Evolutionary conservation across 1,140 invertebrate genomes (phyloP), one percentile per base, ranked within the genome.

Genomic region (Hyposmocoma kahamanoa): DNA sequence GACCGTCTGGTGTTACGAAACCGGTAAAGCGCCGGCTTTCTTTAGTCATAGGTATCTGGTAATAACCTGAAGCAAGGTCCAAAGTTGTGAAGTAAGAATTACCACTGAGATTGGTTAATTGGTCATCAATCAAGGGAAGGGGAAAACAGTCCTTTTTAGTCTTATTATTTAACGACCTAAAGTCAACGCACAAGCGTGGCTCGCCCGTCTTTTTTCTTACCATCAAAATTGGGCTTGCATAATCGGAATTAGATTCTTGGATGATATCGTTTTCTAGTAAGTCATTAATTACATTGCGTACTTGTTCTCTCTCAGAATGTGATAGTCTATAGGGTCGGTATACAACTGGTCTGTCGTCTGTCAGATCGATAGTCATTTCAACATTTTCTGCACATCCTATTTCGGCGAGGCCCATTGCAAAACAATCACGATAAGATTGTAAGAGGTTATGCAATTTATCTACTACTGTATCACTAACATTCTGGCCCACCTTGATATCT

Each of bases 101-200:
- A 11, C 38, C 38, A 22, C 38, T 41, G 2, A 41, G 13, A 10
- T 41, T 41, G 10, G 38, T 21, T 19, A 46, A 11, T 26, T 46
- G 44, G 21, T 46, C 44, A 15, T 46, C 44, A 20, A 46, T 46
- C 15, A 46, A 34, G 6, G 44, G 44, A 1, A 46, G 22, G 11
- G 42, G 44, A 34, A 46, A 46, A 22, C 30, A 21, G 13, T 46
- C 44, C 20, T 46, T 46, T 34, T 21, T 34, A 13, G 44, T 46
- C 17, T 46, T 46, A 34, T 46, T 46, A 32, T 46, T 46, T 34
- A 89, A 42, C 5, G 45, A 22, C 20, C 80, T 42, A 53, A 74
- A 89, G 47, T 77, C 64, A 2, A 65, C 42, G 42, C 57, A 57
- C 19, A 77, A 47, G 1, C 78, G 42, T 6, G 36, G 32, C 3